Evolutionary conservation across 30 jellyfish, hydroid and myxozoan species (phyloP).

Genomic region (Mastigias papua): DNA sequence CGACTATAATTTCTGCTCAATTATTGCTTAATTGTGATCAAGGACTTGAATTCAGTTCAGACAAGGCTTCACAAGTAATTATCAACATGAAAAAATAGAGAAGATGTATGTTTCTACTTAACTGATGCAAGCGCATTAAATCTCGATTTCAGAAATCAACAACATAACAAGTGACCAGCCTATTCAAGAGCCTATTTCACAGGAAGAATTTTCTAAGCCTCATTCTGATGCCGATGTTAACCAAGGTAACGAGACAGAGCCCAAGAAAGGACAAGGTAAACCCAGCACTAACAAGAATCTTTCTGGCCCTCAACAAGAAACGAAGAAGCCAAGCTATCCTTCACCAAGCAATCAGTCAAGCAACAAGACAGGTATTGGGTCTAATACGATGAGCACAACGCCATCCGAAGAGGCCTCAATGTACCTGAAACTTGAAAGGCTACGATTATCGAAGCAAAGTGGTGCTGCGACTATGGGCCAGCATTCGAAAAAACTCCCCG

Average conservation of each 20-base stretch:
- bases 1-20: no score
- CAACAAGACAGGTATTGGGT: background rate
- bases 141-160: conserved; percentile 66
- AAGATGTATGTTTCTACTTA: no score
- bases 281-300: background rate
- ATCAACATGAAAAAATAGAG: no score
- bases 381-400: background rate
- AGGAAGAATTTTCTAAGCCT: conserved; percentile 51
- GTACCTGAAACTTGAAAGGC: conserved; percentile 31
- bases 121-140: no score
- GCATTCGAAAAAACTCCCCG: conserved; percentile 12
- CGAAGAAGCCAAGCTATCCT: conserved; percentile 50
- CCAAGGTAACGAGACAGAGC: conserved; percentile 55
- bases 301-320: conserved; percentile 37
- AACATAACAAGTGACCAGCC: conserved; percentile 67
- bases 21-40: no score
- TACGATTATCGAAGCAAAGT: conserved; percentile 28
- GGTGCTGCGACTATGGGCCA: conserved; percentile 23
- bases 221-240: conserved; percentile 63
- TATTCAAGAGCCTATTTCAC: conserved; percentile 22
- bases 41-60: no score
- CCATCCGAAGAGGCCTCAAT: conserved; percentile 34
- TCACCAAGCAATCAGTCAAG: background rate
- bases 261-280: conserved; percentile 1
- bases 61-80: no score